Evolutionary conservation across 2,888 invertebrate species (phyloP), one percentile per base, ranked within the genome.

Genomic region (Ecdyonurus torrentis): DNA sequence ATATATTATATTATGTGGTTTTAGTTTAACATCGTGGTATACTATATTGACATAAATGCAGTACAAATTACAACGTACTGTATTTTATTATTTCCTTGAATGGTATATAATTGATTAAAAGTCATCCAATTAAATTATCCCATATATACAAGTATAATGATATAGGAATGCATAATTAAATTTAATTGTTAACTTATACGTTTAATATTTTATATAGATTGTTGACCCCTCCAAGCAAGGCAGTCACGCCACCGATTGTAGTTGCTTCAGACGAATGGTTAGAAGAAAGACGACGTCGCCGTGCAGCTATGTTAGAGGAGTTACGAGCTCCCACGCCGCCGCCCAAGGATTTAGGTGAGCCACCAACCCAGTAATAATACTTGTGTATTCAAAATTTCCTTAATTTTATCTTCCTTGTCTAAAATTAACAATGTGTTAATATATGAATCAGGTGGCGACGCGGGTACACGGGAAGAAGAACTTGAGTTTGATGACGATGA

Each of bases 391-490:
- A 37, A 37, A 37, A 10, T 37, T 37, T 10, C 37, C 5, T 37
- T 37, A 10, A 10, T 10, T 37, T 10, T 5, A 37, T 37, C 37
- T 37, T 5, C 5, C 5, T 37, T n/a, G n/a, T 22, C 19, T 58
- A 22, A 37, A 10, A 15, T 37, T 37, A 37, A 37, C 37, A 10
- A 15, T 37, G 37, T 15, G 15, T 37, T 15, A 37, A 37, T 10
- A 37, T 37, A 37, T 55, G 55, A 55, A 20, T 55, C 58, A 58
- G 20, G 5, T 7, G 20, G 19, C 7, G 58, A 58, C 19, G 58
- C 64, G 24, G 60, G 61, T 20, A 61, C 62, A 19, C 61, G 61
- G n/a, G 60, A 60, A 60, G 62, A 61, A 23, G 61, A 60, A 15
- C 50, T 63, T 1, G 23, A 52, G 19, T 25, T 60, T n/a, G 61